Evolutionary conservation across 2,888 invertebrate species (phyloP), one percentile per base, ranked within the genome.

Genomic region (Gortyna flavago): DNA sequence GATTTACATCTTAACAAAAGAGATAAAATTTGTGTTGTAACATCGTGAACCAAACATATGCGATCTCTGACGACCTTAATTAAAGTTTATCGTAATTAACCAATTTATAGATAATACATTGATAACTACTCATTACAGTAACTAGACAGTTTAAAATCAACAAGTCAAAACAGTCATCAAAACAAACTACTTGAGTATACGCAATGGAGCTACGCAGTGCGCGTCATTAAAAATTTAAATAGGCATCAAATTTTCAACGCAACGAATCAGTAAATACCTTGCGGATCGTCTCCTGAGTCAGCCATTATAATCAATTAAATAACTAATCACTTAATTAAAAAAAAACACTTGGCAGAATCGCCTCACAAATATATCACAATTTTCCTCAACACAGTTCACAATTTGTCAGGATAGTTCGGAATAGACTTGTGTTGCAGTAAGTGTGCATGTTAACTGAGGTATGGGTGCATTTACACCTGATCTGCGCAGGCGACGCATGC

Each of bases 391-490:
- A 77, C 72, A 61, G 25, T 66, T 44, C 71, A 80, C 44, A 64
- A 82, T 72, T 68, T 18, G 44, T 54, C n/a, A 54, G 72, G 38
- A 69, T 75, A 84, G 79, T 80, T 85, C 77, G 72, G 48, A 74
- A 79, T 74, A 83, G 72, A 88, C 79, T 75, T 64, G 81, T 67
- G 67, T 54, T 57, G 86, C 84, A 77, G 74, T 84, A 85, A 88
- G 86, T 85, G 87, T 87, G 90, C 87, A 86, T 88, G 71, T 87
- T 87, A 86, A 90, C 90, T 90, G 89, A 90, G 84, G 87, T 90
- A 91, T 91, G 89, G 85, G 86, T 89, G 87, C 90, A 92, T 94
- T 95, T 93, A 93, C 96, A 96, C 96, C 96, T 96, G 96, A 95
- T 88, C 89, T 91, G 91, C 89, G 91, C 90, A 88, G 86, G 92